Percentiles rank a stretch among this genome's conserved stretches.
These are phyloP conservation scores for Forbesichthys agassizii DNA, from an alignment of 2,113 vertebrate species.

Conservation along the genomic window DNA sequence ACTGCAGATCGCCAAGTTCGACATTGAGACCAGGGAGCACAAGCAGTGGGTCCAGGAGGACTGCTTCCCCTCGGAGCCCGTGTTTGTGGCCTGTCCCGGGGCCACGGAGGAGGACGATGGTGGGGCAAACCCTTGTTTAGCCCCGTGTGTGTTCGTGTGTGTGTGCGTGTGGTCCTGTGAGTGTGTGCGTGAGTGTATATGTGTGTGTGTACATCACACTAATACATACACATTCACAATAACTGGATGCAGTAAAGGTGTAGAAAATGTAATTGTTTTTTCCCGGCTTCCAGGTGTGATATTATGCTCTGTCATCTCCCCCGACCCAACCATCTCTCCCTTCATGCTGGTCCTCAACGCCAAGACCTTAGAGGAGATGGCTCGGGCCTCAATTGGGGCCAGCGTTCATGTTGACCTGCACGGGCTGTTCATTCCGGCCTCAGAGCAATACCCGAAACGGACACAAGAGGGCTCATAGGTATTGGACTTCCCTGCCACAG, in stretches of 20 bases:
- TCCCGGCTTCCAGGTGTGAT: conserved; percentile 79
- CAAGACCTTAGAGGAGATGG: conserved; percentile 84
- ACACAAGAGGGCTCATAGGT: background rate
- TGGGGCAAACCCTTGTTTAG: conserved; percentile 53
- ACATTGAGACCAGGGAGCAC: conserved; percentile 75
- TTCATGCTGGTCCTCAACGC: conserved; percentile 90
- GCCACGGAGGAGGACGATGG: conserved; percentile 88
- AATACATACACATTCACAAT: no score
- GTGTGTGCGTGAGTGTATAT: no score
- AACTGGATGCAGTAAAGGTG: no score
- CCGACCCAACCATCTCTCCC: conserved; percentile 77
- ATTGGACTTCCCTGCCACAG: background rate
- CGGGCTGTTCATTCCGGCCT: conserved; percentile 81
- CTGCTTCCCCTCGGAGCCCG: conserved; percentile 87
- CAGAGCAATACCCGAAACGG: background rate
- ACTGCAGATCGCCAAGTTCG: conserved; percentile 84
- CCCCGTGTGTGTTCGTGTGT: background rate
- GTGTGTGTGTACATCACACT: background rate
- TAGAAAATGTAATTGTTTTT: no score
- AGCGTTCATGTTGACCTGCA: conserved; percentile 89
- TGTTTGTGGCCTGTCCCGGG: conserved; percentile 84
- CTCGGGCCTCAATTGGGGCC: conserved; percentile 76
- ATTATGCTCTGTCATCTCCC: conserved; percentile 81
- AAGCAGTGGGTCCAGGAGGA: conserved; percentile 78
- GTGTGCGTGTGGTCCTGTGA: background rate